Evolutionary conservation across 2,113 vertebrate genomes (phyloP).

Genomic region (Antechinus stuartii): DNA sequence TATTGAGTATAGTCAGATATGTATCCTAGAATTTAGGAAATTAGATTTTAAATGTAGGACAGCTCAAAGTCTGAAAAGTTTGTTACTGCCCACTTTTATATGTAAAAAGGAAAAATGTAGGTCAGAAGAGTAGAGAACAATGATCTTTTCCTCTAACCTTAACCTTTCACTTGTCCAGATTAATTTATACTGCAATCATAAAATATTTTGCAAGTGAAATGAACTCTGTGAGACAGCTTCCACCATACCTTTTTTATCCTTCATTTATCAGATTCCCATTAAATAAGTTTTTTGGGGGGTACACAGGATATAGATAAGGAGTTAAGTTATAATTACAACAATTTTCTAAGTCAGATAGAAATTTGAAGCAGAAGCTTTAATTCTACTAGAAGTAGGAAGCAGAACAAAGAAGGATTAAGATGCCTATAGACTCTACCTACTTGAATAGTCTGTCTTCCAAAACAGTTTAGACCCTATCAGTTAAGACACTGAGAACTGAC

Average conservation of each 20-base stretch:
- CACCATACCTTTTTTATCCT: not conserved
- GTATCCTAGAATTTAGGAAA: conserved; percentile 36
- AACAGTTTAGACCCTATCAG: not conserved
- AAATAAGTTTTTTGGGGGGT: not conserved
- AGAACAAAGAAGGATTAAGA: not conserved
- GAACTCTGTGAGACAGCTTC: not conserved
- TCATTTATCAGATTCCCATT: not conserved
- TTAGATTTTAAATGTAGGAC: not conserved
- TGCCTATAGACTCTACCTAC: not conserved
- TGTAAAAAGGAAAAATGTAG: not conserved
- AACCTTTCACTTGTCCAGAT: not conserved
- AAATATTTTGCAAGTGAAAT: not conserved
- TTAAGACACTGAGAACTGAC: not conserved
- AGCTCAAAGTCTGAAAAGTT: not conserved
- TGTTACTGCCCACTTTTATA: not conserved
- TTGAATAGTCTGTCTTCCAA: not conserved
- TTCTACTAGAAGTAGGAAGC: not conserved
- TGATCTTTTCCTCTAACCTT: not conserved
- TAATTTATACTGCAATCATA: not conserved
- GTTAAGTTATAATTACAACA: not conserved
- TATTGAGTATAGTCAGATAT: not conserved
- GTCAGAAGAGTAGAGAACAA: not conserved
- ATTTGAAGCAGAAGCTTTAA: not conserved
- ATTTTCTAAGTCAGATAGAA: not conserved
- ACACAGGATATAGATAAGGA: not conserved